Base-by-base conservation (phyloP, 1,140 invertebrate genomes). In the Pantala flavescens region DNA sequence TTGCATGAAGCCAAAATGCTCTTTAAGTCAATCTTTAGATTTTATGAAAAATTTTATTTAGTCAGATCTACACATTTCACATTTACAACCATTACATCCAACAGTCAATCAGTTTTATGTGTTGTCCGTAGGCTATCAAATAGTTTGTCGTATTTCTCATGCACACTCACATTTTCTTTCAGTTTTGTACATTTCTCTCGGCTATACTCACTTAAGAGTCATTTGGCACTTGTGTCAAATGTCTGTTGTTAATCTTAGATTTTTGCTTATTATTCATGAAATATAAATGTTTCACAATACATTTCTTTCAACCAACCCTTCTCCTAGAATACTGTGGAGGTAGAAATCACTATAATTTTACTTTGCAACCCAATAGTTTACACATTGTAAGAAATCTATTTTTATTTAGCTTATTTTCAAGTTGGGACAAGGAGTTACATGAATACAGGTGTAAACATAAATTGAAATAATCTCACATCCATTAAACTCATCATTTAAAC, bases 31-130 rank as follows among this genome's bases (percentile, higher is more conserved):
- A 36, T 5, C 9, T 36, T 3, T 19, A 63, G 12, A 21, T 14
- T 63, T 7, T 63, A 63, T 63, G 14, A 19, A 63, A 63, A 63
- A 63, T 63, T 12, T 16, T 7, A 3, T 3, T 63, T 3, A 7
- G 49, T 3, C 49, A 63, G 49, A 16, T 16, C n/a, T 63, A 63
- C 12, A 63, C 12, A 3, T 63, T 63, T 16, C 3, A 63, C 49
- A 21, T 63, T 63, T 63, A 63, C 49, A 63, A 63, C 12, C 49
- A 63, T 63, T 63, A 63, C 49, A 63, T 63, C 49, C 49, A 63
- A 63, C 49, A 63, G n/a, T 14, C 49, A 21, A 14, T 19, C n/a
- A 19, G 12, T 63, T 19, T 36, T 9, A 63, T 12, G 12, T 63
- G 5, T 63, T 63, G n/a, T 63, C 49, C n/a, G 12, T 63, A 63